Base-by-base conservation (phyloP, 2,113 vertebrate species). In the Tricholaema leucomelas region DNA sequence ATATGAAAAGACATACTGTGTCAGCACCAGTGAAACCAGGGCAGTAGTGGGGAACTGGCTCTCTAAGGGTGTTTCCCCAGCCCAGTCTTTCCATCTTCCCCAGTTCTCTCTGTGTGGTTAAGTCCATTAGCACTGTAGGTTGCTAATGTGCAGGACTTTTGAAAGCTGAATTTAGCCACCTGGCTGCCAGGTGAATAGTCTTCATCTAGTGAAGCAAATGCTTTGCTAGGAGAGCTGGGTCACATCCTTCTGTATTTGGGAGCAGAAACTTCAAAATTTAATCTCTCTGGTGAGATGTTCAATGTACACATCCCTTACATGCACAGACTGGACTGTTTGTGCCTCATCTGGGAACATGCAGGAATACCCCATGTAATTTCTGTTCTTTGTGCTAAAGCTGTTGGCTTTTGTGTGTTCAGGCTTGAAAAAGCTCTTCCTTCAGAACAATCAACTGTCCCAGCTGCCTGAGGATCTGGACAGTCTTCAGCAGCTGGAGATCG, bases 391-490 rank as follows among this genome's bases (percentile, higher is more conserved):
- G 64, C 72, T 82, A 40, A 66, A 85, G 48, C 36, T 60, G 10
- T 64, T 67, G 64, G 58, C 40, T 92, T 73, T 76, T 88, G 85
- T 90, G 21, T 72, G 16, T 58, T 94, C 76, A 98, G 97, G 76
- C 58, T 88, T 98, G 94, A 90, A 90, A 81, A 93, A 96, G 60
- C 70, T 98, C 38, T 65, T 96, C 8, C 3, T 97, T 33, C 94
- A 97, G 46, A 94, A 92, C 74, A 98, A 97, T 61, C 77, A 85
- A 23, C 73, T 97, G 77, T 93, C 87, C 10, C 20, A 36, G 35
- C 87, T 97, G 48, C 97, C 97, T 1, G 24, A 95, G 46, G n/a
- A 97, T 27, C 27, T 98, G 75, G 97, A 96, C 40, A 66, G 8
- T 25, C 88, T 97, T 30, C 74, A 81, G 56, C 94, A 95, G 21